Conservation (phyloP, 2,797 vertebrate species). For the Acipenser transmontanus region DNA sequence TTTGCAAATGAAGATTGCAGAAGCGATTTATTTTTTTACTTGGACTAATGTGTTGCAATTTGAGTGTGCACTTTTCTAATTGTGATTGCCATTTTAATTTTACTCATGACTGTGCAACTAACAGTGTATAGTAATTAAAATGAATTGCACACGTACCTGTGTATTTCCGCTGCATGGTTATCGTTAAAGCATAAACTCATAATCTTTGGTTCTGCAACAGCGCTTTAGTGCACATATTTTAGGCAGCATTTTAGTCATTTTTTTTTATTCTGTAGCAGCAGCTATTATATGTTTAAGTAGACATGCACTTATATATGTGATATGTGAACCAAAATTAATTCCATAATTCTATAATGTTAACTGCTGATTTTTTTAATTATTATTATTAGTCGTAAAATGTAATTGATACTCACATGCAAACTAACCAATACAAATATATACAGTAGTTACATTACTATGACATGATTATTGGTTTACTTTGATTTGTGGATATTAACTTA, state of each 20-base stretch:
- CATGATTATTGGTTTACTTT: too few relatives aligned
- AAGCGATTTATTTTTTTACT: slow-evolving; percentile 27
- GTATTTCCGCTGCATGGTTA: slow-evolving; percentile 68
- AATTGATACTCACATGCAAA: too few relatives aligned
- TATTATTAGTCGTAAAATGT: too few relatives aligned
- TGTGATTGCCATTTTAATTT: slow-evolving; percentile 98
- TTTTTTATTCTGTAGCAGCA: slow-evolving; percentile 11
- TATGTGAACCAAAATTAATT: too few relatives aligned
- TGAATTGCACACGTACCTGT: slow-evolving; percentile 84
- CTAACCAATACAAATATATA: too few relatives aligned
- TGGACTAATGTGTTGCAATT: slow-evolving; percentile 88
- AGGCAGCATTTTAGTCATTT: not conserved
- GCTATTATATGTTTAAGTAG: too few relatives aligned
- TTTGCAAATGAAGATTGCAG: slow-evolving; percentile 28
- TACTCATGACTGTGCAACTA: slow-evolving; percentile 87
- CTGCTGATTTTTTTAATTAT: too few relatives aligned
- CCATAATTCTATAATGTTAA: too few relatives aligned
- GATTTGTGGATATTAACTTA: too few relatives aligned
- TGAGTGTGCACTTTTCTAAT: slow-evolving; percentile 89
- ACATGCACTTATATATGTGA: too few relatives aligned
- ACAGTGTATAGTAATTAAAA: slow-evolving; percentile 87
- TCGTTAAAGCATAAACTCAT: slow-evolving; percentile 55
- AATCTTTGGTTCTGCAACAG: slow-evolving; percentile 14
- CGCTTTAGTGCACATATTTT: not conserved
- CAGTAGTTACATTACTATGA: too few relatives aligned